A percentile compares a stretch with the other conserved stretches of the same genome.
Evolutionary conservation across 1,140 invertebrate species (phyloP).

Genomic region (Trinorchestia longiramus): DNA sequence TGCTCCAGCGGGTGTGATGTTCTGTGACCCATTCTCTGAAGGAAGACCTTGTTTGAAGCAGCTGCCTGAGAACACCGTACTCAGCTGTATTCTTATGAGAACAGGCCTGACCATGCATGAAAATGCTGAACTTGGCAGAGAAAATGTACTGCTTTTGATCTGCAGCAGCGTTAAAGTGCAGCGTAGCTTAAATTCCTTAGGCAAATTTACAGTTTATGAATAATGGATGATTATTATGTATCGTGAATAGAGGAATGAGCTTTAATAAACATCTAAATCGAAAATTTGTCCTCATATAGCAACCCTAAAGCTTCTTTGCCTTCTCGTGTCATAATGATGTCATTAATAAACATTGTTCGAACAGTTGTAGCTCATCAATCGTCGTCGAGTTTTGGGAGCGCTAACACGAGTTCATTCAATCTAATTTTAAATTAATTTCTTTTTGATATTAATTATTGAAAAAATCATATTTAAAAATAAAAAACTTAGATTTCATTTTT

Average conservation of each 20-base stretch:
- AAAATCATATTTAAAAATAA: not conserved
- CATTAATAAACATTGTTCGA: not conserved
- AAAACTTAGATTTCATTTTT: not conserved
- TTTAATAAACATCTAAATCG: not conserved
- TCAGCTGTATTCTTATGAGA: not conserved
- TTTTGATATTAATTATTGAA: too few relatives aligned
- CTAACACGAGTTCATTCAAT: not conserved
- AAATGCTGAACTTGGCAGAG: not conserved
- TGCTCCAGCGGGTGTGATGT: not conserved
- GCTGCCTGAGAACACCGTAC: not conserved
- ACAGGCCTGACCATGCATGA: not conserved
- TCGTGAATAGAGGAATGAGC: not conserved
- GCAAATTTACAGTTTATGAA: not conserved
- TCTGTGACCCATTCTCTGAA: not conserved
- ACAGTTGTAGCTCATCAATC: not conserved
- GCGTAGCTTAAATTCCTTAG: not conserved
- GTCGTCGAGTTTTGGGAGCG: not conserved
- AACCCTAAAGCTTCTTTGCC: not conserved
- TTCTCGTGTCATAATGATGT: not conserved
- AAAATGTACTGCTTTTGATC: not conserved
- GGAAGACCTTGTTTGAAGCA: not conserved
- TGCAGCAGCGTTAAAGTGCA: not conserved
- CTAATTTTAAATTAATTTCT: not conserved
- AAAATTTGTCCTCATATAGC: not conserved
- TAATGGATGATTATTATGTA: not conserved